Evolutionary conservation across 2,888 invertebrate genomes (phyloP).

Genomic region (Volucella zonaria): DNA sequence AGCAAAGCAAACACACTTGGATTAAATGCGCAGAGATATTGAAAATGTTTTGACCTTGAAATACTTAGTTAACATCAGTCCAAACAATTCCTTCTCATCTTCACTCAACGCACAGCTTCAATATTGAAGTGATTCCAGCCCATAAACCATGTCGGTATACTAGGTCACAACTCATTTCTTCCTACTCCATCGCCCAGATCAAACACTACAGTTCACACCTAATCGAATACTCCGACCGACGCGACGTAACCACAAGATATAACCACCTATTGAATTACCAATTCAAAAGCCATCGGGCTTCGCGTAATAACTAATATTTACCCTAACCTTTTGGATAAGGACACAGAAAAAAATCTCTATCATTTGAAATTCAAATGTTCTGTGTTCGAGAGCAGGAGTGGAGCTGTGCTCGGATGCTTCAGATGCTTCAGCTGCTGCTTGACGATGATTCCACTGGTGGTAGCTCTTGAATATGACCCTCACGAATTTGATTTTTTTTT

Average conservation of each 20-base stretch:
- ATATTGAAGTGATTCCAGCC: constrained; percentile 29
- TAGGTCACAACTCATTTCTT: constrained; percentile 36
- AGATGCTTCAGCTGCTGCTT: constrained; percentile 23
- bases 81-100: neutral
- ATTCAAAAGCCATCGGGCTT: constrained; percentile 62
- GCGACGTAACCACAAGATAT: neutral
- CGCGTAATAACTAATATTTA: constrained; percentile 65
- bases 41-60: constrained; percentile 15
- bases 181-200: constrained; percentile 11
- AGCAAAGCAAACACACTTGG: neutral
- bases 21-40: no score
- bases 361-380: constrained; percentile 68
- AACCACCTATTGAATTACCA: constrained; percentile 45
- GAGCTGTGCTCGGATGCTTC: constrained; percentile 33
- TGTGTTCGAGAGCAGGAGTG: constrained; percentile 46
- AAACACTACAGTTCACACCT: constrained; percentile 56
- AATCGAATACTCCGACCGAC: neutral
- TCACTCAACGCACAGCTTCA: constrained; percentile 10
- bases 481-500: constrained; percentile 45
- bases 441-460: constrained; percentile 13
- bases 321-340: constrained; percentile 51
- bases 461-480: constrained; percentile 47
- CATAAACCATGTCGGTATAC: constrained; percentile 7
- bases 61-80: constrained; percentile 12
- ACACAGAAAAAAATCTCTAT: constrained; percentile 31